Conservation (phyloP, 1,140 invertebrate genomes). For the Phymorhynchus buccinoides region DNA sequence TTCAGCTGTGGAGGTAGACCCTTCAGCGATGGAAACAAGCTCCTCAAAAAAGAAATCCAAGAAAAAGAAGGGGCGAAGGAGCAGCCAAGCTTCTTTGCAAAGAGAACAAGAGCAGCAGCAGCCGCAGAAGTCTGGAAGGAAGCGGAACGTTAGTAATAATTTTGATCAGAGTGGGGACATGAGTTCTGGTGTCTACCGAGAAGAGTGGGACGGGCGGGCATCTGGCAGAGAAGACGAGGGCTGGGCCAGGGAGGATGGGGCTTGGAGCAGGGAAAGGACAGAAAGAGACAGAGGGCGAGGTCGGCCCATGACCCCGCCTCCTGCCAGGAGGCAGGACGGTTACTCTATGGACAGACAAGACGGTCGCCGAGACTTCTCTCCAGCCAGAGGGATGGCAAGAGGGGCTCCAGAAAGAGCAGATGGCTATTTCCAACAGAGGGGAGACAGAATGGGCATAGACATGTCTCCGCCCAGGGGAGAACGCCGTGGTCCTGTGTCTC, state of each 20-base stretch:
- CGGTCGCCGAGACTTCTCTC: neutral
- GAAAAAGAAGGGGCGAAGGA: neutral
- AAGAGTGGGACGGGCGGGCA: neutral
- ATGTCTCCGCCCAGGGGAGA: conserved; percentile 12
- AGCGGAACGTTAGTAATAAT: neutral
- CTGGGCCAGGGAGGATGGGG: neutral
- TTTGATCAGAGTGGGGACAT: neutral
- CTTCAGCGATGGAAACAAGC: neutral
- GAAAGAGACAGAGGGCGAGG: neutral
- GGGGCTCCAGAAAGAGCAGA: neutral
- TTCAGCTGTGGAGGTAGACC: neutral
- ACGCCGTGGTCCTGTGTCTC: neutral
- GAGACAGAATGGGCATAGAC: conserved; percentile 19
- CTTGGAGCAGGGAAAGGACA: neutral
- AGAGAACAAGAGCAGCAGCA: neutral
- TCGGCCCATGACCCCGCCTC: neutral
- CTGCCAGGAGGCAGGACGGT: neutral
- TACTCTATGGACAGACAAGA: conserved; percentile 18
- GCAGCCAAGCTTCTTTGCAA: neutral
- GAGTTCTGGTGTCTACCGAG: neutral
- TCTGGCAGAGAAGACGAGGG: neutral
- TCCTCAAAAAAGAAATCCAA: neutral
- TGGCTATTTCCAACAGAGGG: neutral
- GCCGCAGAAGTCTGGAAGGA: neutral
- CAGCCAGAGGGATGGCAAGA: neutral